Conservation (phyloP, 2,113 vertebrate species). For the Lophochroa leadbeateri region DNA sequence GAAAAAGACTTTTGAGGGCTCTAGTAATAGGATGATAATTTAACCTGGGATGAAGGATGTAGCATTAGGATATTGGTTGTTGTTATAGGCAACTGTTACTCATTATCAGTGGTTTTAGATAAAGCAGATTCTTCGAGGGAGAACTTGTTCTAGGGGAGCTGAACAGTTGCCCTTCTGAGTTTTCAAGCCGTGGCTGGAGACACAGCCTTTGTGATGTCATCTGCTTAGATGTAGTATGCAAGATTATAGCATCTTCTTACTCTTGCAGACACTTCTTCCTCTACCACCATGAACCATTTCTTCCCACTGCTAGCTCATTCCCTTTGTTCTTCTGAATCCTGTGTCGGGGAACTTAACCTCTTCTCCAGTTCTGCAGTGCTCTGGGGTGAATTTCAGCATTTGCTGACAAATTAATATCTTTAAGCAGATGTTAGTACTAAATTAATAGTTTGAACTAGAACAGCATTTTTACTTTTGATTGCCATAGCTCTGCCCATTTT, state of each 20-base stretch:
- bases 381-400: background rate
- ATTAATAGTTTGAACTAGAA: background rate
- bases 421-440: background rate
- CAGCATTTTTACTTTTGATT: background rate
- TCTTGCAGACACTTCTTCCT: background rate
- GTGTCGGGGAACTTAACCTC: background rate
- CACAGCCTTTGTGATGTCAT: background rate
- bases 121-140: background rate
- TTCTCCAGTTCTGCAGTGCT: background rate
- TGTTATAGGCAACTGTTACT: slow-evolving; percentile 11
- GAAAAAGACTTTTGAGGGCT: background rate
- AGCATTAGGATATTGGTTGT: background rate
- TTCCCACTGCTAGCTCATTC: background rate
- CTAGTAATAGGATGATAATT: slow-evolving; percentile 43
- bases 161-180: background rate
- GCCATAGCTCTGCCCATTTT: background rate
- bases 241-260: background rate
- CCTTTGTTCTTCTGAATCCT: background rate
- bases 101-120: background rate
- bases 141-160: background rate
- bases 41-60: background rate
- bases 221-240: background rate
- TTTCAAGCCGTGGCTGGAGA: background rate
- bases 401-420: background rate
- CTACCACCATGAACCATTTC: background rate